Evolutionary conservation across 1,140 invertebrate species (phyloP), one percentile per base, ranked within the genome.

Genomic region (Spodoptera litura): DNA sequence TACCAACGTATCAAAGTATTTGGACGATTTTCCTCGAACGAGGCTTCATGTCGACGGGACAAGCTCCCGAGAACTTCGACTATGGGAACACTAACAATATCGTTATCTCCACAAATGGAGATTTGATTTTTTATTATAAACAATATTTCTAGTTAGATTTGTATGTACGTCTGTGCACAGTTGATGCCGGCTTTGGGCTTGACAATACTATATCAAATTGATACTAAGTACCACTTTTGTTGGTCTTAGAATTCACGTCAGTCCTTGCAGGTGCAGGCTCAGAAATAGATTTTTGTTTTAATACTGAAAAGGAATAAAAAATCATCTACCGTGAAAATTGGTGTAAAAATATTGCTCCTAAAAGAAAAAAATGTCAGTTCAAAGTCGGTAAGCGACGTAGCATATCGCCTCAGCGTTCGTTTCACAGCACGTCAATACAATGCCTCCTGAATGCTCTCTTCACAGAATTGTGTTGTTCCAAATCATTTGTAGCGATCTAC

Each of bases 91-190:
- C 83, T 78, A 70, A 74, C 66, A 73, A 82, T 86, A 85, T 85
- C 73, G 89, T 91, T 92, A 91, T 91, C 90, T 91, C 81, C 87
- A 89, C 62, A 89, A 90, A 89, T 93, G 89, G 87, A 88, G 91
- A 91, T 87, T 89, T 85, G 78, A 79, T 79, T 85, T 82, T 83
- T 73, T 84, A 84, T 78, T 75, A 73, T 61, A 68, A 62, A 77
- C 20, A 31, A 72, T 80, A 62, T 64, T 64, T 53, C 11, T 80
- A 77, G 11, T 77, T 72, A 31, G 31, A 68, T 61, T 44, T 62
- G 58, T 77, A 71, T 62, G 59, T 68, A 49, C 35, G 25, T 55
- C 53, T 56, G 31, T 77, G 61, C 44, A 71, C 31, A 52, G 27
- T 56, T 31, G 35, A 72, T 62, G 56, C 59, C 49, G 73, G 73